These are phyloP conservation scores for Enteromius afrohamiltoni DNA, from an alignment of 2,797 vertebrate genomes.

Conservation along the genomic window DNA sequence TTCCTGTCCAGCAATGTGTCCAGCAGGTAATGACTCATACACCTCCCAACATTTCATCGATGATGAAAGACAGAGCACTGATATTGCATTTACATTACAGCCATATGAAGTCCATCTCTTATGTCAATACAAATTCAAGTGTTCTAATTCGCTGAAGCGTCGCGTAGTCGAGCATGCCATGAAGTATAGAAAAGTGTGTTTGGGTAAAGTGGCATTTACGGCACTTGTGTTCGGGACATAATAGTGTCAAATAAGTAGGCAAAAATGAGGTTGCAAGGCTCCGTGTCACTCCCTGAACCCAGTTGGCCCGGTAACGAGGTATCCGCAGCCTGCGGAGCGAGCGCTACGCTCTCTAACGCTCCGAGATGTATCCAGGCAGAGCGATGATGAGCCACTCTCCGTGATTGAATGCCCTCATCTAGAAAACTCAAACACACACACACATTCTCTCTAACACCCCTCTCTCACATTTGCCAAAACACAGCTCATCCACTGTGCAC, in stretches of 20 bases:
- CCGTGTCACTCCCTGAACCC: slow-evolving; percentile 40
- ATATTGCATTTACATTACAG: slow-evolving; percentile 25
- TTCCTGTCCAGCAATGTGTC: slow-evolving; percentile 84
- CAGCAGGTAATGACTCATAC: slow-evolving; percentile 79
- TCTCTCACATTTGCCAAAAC: slow-evolving; percentile 59
- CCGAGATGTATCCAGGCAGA: slow-evolving; percentile 57
- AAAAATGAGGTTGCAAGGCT: slow-evolving; percentile 37
- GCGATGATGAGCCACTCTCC: slow-evolving; percentile 53
- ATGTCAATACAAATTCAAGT: slow-evolving; percentile 5
- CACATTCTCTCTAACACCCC: slow-evolving; percentile 43
- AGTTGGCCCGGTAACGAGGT: slow-evolving; percentile 35
- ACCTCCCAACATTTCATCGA: background rate
- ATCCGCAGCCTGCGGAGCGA: slow-evolving; percentile 27
- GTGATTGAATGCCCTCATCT: slow-evolving; percentile 64
- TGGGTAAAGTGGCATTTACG: slow-evolving; percentile 25
- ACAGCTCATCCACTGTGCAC: slow-evolving; percentile 67
- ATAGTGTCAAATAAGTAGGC: slow-evolving; percentile 28
- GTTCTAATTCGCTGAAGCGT: slow-evolving; percentile 3
- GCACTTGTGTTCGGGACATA: slow-evolving; percentile 32
- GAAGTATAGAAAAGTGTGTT: slow-evolving; percentile 33
- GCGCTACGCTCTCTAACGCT: slow-evolving; percentile 20
- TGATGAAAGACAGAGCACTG: background rate
- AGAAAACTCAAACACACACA: slow-evolving; percentile 62
- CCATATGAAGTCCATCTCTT: slow-evolving; percentile 21
- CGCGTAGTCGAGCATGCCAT: background rate